phyloP scores from a whole-genome alignment of 2,888 invertebrate species.

The Limnephilus rhombicus region DNA sequence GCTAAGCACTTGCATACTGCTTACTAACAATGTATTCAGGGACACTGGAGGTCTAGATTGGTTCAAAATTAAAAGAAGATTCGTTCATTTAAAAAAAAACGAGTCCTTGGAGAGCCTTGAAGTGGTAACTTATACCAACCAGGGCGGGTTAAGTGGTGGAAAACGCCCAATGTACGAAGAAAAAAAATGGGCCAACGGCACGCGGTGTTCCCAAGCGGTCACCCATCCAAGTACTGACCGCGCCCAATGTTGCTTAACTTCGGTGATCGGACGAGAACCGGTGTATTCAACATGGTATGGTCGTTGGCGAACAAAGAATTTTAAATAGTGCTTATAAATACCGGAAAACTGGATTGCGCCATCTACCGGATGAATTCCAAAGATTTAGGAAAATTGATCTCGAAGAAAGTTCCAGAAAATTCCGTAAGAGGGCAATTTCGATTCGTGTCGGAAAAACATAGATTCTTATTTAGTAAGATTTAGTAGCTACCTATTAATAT shows the following conservation, averaged over 20 bases:
- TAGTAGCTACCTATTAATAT: no score
- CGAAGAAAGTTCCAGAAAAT: neutral
- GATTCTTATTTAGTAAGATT: neutral
- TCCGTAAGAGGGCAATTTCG: neutral
- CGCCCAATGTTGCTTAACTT: conserved; percentile 67
- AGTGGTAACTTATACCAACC: no score
- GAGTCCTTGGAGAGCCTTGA: no score
- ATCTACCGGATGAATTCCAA: neutral
- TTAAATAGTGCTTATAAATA: no score
- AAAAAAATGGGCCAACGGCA: conserved; percentile 56
- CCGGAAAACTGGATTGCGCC: neutral
- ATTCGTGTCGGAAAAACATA: neutral
- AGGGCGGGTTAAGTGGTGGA: no score
- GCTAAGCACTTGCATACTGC: no score
- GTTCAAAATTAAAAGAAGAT: no score
- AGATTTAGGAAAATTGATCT: neutral
- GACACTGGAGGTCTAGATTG: no score
- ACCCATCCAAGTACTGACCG: conserved; percentile 65
- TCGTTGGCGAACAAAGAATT: neutral
- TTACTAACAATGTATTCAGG: no score
- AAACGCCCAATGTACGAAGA: no score
- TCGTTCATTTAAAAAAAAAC: no score
- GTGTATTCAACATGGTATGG: conserved; percentile 67
- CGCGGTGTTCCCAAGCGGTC: conserved; percentile 66
- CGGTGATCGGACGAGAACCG: conserved; percentile 68